Evolutionary conservation across 2,797 vertebrate species (phyloP).

Genomic region (Sphaeramia orbicularis): DNA sequence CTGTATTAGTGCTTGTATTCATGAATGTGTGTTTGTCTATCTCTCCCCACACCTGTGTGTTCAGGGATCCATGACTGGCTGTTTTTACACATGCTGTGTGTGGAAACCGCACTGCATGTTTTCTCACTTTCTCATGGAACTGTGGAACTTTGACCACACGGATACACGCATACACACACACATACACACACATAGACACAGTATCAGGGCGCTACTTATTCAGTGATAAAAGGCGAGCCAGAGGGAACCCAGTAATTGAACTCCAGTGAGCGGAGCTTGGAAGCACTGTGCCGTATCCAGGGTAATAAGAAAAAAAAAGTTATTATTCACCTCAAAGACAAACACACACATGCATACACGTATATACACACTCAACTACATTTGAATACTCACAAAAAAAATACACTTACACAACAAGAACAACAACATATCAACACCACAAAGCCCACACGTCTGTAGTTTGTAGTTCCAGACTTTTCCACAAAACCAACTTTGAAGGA

Average conservation of each 20-base stretch:
- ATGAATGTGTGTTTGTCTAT: slow-evolving; percentile 9
- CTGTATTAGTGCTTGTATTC: slow-evolving; percentile 12
- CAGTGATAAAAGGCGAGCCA: slow-evolving; percentile 77
- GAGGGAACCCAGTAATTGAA: slow-evolving; percentile 80
- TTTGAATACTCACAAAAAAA: slow-evolving; percentile 37
- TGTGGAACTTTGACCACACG: slow-evolving; percentile 33
- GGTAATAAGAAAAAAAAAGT: slow-evolving; percentile 75
- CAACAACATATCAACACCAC: slow-evolving; percentile 40
- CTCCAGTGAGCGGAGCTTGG: slow-evolving; percentile 73
- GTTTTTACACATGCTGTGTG: slow-evolving; percentile 35
- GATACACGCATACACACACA: slow-evolving; percentile 36
- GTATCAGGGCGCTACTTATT: slow-evolving; percentile 68
- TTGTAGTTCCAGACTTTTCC: slow-evolving; percentile 30
- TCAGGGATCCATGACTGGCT: slow-evolving; percentile 25
- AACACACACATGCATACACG: slow-evolving; percentile 28
- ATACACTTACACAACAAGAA: slow-evolving; percentile 21
- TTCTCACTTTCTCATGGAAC: slow-evolving; percentile 33
- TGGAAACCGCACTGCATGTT: slow-evolving; percentile 29
- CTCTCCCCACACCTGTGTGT: slow-evolving; percentile 10
- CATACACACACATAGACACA: slow-evolving; percentile 41
- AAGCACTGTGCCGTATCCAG: slow-evolving; percentile 69
- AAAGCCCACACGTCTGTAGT: slow-evolving; percentile 17
- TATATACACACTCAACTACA: slow-evolving; percentile 29
- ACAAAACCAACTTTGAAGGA: slow-evolving; percentile 55
- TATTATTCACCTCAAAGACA: slow-evolving; percentile 76